Conservation (phyloP, 2,888 invertebrate genomes). For the Molanna angustata region DNA sequence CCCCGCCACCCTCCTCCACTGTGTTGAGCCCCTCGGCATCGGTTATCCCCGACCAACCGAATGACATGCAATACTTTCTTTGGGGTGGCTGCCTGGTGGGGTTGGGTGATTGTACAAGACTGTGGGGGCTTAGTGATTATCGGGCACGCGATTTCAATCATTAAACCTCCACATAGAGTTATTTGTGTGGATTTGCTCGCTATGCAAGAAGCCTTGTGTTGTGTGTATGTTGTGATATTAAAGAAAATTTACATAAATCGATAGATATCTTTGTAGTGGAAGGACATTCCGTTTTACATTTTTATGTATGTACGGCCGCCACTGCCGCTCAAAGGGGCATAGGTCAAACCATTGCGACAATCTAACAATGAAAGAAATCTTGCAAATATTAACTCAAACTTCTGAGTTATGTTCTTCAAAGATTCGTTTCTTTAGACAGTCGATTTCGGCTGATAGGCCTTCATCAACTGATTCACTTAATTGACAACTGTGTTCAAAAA, state of each 20-base stretch:
- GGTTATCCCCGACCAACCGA: constrained; percentile 8
- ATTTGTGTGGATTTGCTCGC: constrained; percentile 9
- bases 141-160: constrained; percentile 33
- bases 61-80: constrained; percentile 26
- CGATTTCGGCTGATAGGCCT: too few species aligned
- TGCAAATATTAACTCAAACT: too few species aligned
- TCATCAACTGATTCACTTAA: too few species aligned
- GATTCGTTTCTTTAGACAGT: too few species aligned
- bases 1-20: neutral
- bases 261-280: constrained; percentile 24
- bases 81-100: neutral
- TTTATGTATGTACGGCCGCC: constrained; percentile 2
- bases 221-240: constrained; percentile 11
- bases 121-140: constrained; percentile 23
- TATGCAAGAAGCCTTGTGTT: constrained; percentile 16
- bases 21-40: neutral
- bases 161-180: constrained; percentile 21
- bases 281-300: constrained; percentile 22
- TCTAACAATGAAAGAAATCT: too few species aligned
- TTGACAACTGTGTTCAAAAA: too few species aligned
- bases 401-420: too few species aligned
- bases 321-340: neutral
- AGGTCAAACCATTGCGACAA: constrained; percentile 17
- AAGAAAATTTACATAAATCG: constrained; percentile 32
- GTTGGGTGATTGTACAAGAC: constrained; percentile 8